phyloP scores from a whole-genome alignment of 2,797 vertebrate species.

The Carapus acus region DNA sequence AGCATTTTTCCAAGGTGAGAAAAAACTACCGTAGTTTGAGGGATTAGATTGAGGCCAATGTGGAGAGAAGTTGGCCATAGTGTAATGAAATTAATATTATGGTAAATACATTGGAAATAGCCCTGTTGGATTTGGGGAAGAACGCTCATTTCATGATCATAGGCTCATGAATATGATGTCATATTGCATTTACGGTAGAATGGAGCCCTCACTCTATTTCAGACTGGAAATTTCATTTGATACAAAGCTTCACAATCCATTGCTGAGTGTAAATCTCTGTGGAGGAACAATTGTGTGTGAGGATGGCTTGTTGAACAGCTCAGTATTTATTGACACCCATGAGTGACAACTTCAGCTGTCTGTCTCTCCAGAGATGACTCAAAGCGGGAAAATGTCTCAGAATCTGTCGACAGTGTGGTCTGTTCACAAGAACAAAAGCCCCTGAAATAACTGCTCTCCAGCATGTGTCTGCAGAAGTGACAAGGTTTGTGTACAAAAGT shows the following conservation, averaged over 20 bases:
- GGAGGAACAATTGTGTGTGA: constrained; percentile 39
- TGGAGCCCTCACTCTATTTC: constrained; percentile 48
- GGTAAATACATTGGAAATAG: constrained; percentile 53
- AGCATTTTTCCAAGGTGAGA: constrained; percentile 39
- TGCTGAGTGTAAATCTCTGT: constrained; percentile 22
- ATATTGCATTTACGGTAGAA: constrained; percentile 51
- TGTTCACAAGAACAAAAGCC: constrained; percentile 39
- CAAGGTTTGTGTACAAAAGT: constrained; percentile 19
- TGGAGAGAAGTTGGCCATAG: constrained; percentile 22
- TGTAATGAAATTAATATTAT: constrained; percentile 41
- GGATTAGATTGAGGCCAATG: constrained; percentile 38
- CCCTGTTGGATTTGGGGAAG: constrained; percentile 45
- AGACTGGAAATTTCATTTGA: constrained; percentile 57
- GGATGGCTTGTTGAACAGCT: constrained; percentile 30
- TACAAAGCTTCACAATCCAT: constrained; percentile 30
- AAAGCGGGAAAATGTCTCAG: constrained; percentile 23
- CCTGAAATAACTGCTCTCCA: constrained; percentile 38
- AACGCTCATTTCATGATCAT: constrained; percentile 55
- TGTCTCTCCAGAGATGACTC: constrained; percentile 44
- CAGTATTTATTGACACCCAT: constrained; percentile 48
- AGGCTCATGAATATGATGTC: constrained; percentile 55
- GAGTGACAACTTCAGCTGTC: constrained; percentile 57
- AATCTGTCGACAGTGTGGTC: constrained; percentile 41
- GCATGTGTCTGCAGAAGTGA: constrained; percentile 46
- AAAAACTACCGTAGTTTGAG: constrained; percentile 28